Conservation (phyloP, 2,888 invertebrate genomes). For the Tiliacea citrago region DNA sequence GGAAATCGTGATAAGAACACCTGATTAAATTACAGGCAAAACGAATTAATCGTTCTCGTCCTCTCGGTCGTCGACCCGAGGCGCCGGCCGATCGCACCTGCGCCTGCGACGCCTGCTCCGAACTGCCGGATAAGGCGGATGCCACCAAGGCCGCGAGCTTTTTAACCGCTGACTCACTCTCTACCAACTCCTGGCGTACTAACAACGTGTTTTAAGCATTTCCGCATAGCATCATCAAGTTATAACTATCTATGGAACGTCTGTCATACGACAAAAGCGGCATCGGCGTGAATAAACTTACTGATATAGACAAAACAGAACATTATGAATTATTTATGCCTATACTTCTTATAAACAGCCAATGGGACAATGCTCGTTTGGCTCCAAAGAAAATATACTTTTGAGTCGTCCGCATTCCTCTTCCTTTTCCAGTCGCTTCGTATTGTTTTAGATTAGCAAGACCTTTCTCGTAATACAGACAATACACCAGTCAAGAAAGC, state of each 20-base stretch:
- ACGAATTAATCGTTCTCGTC: slow-evolving; percentile 75
- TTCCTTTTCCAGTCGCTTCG: slow-evolving; percentile 11
- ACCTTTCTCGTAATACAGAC: slow-evolving; percentile 11
- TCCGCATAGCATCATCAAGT: slow-evolving; percentile 56
- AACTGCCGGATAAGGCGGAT: slow-evolving; percentile 76
- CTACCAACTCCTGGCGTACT: slow-evolving; percentile 49
- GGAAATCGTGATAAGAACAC: slow-evolving; percentile 44
- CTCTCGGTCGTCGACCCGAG: slow-evolving; percentile 80
- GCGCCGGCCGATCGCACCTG: slow-evolving; percentile 82
- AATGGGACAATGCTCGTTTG: not conserved
- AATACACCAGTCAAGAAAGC: slow-evolving; percentile 20
- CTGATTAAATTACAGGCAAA: slow-evolving; percentile 66
- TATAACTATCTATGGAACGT: slow-evolving; percentile 33
- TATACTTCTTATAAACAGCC: not conserved
- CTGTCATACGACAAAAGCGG: not conserved
- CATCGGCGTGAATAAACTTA: slow-evolving; percentile 4
- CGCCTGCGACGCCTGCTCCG: slow-evolving; percentile 71
- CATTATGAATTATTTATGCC: not conserved
- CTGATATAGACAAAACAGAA: slow-evolving; percentile 3
- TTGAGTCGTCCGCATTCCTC: not conserved
- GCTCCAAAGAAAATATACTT: slow-evolving; percentile 1
- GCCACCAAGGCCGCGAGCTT: slow-evolving; percentile 80
- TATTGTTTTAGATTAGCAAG: slow-evolving; percentile 12
- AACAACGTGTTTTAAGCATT: slow-evolving; percentile 58
- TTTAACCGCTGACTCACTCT: slow-evolving; percentile 73